Percentiles rank a stretch among this genome's conserved stretches.
phyloP scores from a whole-genome alignment of 2,797 vertebrate species.

The Anguilla megastoma region DNA sequence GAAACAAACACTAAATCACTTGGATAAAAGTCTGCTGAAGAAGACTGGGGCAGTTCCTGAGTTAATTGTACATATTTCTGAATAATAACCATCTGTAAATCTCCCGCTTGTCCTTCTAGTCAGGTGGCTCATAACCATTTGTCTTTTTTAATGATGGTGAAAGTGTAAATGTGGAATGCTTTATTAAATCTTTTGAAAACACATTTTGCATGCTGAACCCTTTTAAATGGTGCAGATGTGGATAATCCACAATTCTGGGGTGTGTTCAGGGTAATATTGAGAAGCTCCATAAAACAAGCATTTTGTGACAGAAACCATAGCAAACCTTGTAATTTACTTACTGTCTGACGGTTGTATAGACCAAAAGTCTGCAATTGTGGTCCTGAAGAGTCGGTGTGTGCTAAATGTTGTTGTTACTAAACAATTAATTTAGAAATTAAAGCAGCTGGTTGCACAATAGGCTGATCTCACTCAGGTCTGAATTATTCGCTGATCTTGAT shows the following conservation, averaged over 20 bases:
- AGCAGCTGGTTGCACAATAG: too few relatives aligned
- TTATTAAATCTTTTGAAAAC: conserved; percentile 25
- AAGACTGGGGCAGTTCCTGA: not conserved
- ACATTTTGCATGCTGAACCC: conserved; percentile 10
- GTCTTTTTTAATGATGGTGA: conserved; percentile 26
- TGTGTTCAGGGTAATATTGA: not conserved
- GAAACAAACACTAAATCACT: not conserved
- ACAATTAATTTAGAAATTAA: too few relatives aligned
- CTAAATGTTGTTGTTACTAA: not conserved
- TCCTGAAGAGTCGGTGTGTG: not conserved
- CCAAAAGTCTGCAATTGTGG: too few relatives aligned
- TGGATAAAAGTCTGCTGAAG: conserved; percentile 1
- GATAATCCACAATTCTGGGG: not conserved
- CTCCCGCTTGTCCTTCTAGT: conserved; percentile 17
- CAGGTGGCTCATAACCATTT: conserved; percentile 28
- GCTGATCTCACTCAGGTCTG: too few relatives aligned
- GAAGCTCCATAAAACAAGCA: not conserved
- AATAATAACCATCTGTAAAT: conserved; percentile 30
- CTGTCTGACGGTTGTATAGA: too few relatives aligned
- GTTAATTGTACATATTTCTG: conserved; percentile 26
- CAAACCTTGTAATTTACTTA: too few relatives aligned
- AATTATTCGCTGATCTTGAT: too few relatives aligned
- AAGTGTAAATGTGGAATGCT: conserved; percentile 10
- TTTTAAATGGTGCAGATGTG: conserved; percentile 22
- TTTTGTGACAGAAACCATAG: conserved; percentile 17